A percentile compares a stretch with the other conserved stretches of the same genome.
Evolutionary conservation across 2,113 vertebrate species (phyloP).

Genomic region (Notarius quadriscutis): DNA sequence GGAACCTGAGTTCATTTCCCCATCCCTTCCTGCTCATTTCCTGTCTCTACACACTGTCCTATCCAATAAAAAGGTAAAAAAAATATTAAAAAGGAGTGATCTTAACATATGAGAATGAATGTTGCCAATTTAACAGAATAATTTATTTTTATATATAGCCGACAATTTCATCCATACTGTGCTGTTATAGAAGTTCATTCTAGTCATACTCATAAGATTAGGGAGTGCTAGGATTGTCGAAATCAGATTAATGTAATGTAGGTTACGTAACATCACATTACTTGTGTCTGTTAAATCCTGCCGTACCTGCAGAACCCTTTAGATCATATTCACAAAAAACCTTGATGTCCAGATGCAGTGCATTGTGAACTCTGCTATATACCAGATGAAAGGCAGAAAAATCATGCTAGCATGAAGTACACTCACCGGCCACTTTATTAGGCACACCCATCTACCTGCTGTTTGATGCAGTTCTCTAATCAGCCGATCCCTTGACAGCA

Average conservation of each 20-base stretch:
- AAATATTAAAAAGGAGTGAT: background rate
- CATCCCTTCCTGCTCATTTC: no score
- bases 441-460: no score
- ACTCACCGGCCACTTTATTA: no score
- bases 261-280: background rate
- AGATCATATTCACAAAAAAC: background rate
- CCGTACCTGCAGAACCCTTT: background rate
- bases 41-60: no score
- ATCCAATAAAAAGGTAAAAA: no score
- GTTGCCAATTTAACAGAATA: background rate
- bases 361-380: background rate
- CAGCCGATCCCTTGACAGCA: no score
- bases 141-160: no score
- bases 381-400: background rate
- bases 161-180: background rate
- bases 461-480: no score
- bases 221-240: background rate
- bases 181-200: background rate
- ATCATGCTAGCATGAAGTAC: background rate
- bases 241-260: background rate
- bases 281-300: background rate
- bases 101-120: background rate
- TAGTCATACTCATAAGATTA: background rate
- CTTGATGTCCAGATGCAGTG: background rate
- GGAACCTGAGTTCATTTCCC: no score